Conservation (phyloP, 2,797 vertebrate genomes). For the Rhodeus uyekii region DNA sequence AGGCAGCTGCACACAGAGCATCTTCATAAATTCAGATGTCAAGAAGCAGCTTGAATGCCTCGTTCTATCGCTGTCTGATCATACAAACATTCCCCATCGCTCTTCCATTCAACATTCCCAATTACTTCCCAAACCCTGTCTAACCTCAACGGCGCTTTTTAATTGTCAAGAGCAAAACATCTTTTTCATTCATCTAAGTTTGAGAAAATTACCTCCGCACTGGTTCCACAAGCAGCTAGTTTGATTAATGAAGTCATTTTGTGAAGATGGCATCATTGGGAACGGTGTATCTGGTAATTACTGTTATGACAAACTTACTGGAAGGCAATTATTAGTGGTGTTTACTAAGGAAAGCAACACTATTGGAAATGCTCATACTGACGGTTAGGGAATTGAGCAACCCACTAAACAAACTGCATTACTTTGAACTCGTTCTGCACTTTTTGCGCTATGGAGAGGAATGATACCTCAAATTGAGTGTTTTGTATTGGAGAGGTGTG, state of each 20-base stretch:
- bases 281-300: slow-evolving; percentile 65
- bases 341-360: slow-evolving; percentile 44
- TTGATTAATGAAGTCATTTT: slow-evolving; percentile 67
- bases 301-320: slow-evolving; percentile 66
- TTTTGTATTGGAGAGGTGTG: background rate
- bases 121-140: slow-evolving; percentile 58
- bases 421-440: background rate
- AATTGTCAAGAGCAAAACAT: slow-evolving; percentile 57
- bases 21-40: slow-evolving; percentile 58
- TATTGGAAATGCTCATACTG: slow-evolving; percentile 36
- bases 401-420: background rate
- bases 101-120: slow-evolving; percentile 39
- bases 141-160: slow-evolving; percentile 49
- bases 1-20: slow-evolving; percentile 5
- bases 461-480: background rate
- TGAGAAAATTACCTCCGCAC: slow-evolving; percentile 53
- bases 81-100: slow-evolving; percentile 58
- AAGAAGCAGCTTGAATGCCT: slow-evolving; percentile 21
- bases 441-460: background rate
- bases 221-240: slow-evolving; percentile 55
- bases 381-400: background rate
- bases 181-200: slow-evolving; percentile 57
- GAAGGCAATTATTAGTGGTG: slow-evolving; percentile 8
- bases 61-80: no score
- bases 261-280: slow-evolving; percentile 22